Evolutionary conservation across 2,797 vertebrate genomes (phyloP), one percentile per base, ranked within the genome.

Genomic region (Acanthornis magna): DNA sequence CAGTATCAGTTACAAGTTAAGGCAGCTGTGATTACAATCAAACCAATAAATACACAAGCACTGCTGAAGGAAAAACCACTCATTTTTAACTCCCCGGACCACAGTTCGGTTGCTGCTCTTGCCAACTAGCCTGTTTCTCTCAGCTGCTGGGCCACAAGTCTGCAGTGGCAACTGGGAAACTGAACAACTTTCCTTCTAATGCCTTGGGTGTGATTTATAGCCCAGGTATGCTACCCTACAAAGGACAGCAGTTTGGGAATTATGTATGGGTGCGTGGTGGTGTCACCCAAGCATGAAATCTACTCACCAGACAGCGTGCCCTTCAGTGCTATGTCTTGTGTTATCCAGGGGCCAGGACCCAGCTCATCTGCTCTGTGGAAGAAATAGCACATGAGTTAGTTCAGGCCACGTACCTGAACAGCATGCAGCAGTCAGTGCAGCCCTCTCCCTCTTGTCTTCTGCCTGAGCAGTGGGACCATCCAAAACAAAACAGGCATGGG

Each of bases 21-120:
- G 70, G 91, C 3, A 6, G 86, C 90, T 90, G 93, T 94, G 95
- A 93, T 96, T 96, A 93, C 74, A 88, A 76, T 87, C 94, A 90
- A 84, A 80, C 77, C 88, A 89, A 42, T 82, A 78, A 94, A 76
- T 21, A 77, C 68, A 75, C 8, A 8, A 85, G 77, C 61, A 42
- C 65, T 19, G 23, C 68, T 75, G 57, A 63, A 85, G 43, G 40
- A 16, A 86, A 91, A 88, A 1, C 0, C 21, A 50, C 25, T 16
- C 16, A 3, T 60, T 87, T 85, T 53, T 63, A 75, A 36, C 50
- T 73, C 45, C 30, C 48, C 29, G 68, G 68, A 65, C 18, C 38
- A 71, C 34, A 43, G 48, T 1, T 1, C 40, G 30, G 55, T 54
- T 63, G 15, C 60, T 13, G 6, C 51, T 73, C 29, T 27, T 47